phyloP scores from a whole-genome alignment of 2,888 invertebrate genomes.

The Parelbella ahira region DNA sequence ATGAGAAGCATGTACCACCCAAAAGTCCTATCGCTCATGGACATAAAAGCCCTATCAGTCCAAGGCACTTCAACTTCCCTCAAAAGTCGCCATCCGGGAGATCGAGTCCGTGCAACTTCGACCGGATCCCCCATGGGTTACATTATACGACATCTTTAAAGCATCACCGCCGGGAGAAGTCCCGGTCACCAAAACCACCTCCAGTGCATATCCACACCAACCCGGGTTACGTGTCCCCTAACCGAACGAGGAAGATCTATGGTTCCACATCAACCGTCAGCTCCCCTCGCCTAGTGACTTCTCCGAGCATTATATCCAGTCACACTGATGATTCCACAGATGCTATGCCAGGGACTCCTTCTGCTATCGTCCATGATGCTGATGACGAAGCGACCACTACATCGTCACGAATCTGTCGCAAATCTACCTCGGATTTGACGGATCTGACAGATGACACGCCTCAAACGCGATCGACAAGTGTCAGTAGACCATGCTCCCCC shows the following conservation, averaged over 20 bases:
- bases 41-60: slow-evolving; percentile 80
- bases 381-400: slow-evolving; percentile 70
- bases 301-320: slow-evolving; percentile 73
- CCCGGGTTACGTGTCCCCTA: slow-evolving; percentile 81
- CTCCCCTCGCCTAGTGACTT: slow-evolving; percentile 63
- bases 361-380: slow-evolving; percentile 61
- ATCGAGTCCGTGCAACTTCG: slow-evolving; percentile 64
- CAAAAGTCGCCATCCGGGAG: slow-evolving; percentile 63
- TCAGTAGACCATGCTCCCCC: slow-evolving; percentile 83
- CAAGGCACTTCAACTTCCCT: slow-evolving; percentile 81
- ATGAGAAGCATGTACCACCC: slow-evolving; percentile 67
- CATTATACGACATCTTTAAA: slow-evolving; percentile 69
- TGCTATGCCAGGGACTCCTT: slow-evolving; percentile 64
- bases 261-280: slow-evolving; percentile 70
- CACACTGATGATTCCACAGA: slow-evolving; percentile 72
- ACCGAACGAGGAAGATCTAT: slow-evolving; percentile 63
- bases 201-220: slow-evolving; percentile 82
- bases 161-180: slow-evolving; percentile 64
- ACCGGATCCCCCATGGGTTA: slow-evolving; percentile 49
- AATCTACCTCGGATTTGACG: slow-evolving; percentile 88
- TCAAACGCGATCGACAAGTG: slow-evolving; percentile 81
- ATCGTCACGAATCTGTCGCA: slow-evolving; percentile 80
- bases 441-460: slow-evolving; percentile 82
- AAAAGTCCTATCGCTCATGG: slow-evolving; percentile 78
- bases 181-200: slow-evolving; percentile 70